Percentiles rank a stretch among this genome's conserved stretches.
Conservation (phyloP, 1,140 invertebrate species). For the Halictus rubicundus region DNA sequence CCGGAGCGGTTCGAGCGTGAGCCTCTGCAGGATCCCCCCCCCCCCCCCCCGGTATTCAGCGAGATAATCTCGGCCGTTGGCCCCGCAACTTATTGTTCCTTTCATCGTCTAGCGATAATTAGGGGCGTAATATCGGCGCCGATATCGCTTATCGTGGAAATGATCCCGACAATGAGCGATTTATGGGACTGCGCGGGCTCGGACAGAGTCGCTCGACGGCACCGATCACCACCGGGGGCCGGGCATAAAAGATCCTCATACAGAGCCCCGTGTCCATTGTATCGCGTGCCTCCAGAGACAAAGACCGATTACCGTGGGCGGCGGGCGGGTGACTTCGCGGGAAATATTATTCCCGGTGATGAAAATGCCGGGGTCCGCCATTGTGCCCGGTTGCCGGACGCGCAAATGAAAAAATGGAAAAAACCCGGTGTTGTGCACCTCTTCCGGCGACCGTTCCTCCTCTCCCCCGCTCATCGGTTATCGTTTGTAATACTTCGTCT, state of each 20-base stretch:
- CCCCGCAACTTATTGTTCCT: conserved; percentile 6
- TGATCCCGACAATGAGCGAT: conserved; percentile 5
- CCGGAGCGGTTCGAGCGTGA: too few relatives aligned
- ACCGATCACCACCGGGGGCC: background rate
- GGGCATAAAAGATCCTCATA: conserved; percentile 17
- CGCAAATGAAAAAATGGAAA: conserved; percentile 21
- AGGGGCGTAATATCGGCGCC: conserved; percentile 2
- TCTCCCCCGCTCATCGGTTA: too few relatives aligned
- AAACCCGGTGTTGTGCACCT: background rate
- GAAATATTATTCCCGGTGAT: conserved; percentile 33
- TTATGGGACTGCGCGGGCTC: background rate
- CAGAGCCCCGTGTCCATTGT: background rate
- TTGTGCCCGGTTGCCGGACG: background rate
- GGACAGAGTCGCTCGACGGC: background rate
- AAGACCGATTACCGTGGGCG: conserved; percentile 22
- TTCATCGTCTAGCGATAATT: background rate
- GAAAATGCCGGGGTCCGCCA: background rate
- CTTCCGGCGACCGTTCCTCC: too few relatives aligned
- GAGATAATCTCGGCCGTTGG: background rate
- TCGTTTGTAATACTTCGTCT: conserved; percentile 42
- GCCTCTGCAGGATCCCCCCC: background rate
- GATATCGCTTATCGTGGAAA: conserved; percentile 1
- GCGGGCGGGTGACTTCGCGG: conserved; percentile 32
- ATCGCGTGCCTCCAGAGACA: conserved; percentile 20
- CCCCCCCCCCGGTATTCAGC: too few relatives aligned